These are phyloP conservation scores for Porites lobata DNA, from an alignment of 92 coral and sea anemone species.

Conservation along the genomic window DNA sequence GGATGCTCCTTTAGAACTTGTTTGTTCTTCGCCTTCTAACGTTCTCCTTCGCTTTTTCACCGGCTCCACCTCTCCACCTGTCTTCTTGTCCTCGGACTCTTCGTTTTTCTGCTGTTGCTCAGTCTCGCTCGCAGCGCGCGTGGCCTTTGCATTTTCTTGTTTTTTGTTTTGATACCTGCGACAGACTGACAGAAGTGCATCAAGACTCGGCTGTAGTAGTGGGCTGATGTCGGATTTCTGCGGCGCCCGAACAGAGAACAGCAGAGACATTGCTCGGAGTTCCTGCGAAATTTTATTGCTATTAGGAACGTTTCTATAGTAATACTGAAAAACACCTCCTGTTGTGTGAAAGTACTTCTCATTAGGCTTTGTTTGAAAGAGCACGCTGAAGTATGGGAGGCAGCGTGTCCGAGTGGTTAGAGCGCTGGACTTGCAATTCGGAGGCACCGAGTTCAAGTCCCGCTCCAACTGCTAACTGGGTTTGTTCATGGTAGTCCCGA, in stretches of 20 bases:
- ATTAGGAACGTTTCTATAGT: too few relatives aligned
- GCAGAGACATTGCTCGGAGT: slow-evolving; percentile 81
- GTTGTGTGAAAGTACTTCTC: too few relatives aligned
- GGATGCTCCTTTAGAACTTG: slow-evolving; percentile 28
- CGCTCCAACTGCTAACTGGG: too few relatives aligned
- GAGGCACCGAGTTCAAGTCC: too few relatives aligned
- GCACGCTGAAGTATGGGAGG: too few relatives aligned
- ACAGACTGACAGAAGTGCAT: slow-evolving; percentile 75
- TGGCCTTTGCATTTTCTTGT: slow-evolving; percentile 63
- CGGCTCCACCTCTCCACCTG: slow-evolving; percentile 65
- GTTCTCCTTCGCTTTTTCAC: slow-evolving; percentile 73
- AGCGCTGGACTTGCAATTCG: too few relatives aligned
- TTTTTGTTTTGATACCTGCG: slow-evolving; percentile 77
- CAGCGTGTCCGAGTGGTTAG: too few relatives aligned
- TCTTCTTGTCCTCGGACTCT: slow-evolving; percentile 28
- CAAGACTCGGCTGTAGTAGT: slow-evolving; percentile 84
- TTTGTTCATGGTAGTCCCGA: too few relatives aligned
- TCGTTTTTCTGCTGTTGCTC: slow-evolving; percentile 38
- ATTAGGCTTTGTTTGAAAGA: too few relatives aligned
- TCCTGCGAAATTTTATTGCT: slow-evolving; percentile 50
- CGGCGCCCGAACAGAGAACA: slow-evolving; percentile 86
- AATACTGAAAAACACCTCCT: too few relatives aligned
- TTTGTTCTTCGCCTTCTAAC: slow-evolving; percentile 54
- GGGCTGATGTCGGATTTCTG: slow-evolving; percentile 85
- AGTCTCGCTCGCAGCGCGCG: slow-evolving; percentile 9